phyloP scores from a whole-genome alignment of 2,113 vertebrate genomes.

The Vulpes vulpes region DNA sequence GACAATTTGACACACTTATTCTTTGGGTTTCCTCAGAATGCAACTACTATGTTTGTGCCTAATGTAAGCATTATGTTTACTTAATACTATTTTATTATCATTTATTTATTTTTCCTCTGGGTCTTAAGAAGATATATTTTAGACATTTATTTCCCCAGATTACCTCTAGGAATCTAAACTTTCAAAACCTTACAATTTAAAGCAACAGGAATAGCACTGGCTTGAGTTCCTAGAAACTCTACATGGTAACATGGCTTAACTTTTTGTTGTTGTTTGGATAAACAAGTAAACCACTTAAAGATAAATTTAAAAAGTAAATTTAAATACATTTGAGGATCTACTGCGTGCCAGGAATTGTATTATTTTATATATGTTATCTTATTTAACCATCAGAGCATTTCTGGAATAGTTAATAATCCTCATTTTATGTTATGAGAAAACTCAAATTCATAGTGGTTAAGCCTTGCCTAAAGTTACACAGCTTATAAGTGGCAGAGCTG shows the following conservation, averaged over 20 bases:
- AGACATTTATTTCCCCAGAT: not conserved
- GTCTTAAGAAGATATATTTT: not conserved
- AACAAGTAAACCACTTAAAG: not conserved
- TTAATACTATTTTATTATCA: not conserved
- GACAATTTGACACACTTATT: not conserved
- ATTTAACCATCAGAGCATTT: not conserved
- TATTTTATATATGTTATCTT: not conserved
- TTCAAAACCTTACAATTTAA: not conserved
- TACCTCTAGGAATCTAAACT: not conserved
- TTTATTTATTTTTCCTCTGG: not conserved
- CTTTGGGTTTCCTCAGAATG: not conserved
- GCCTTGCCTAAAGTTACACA: not conserved
- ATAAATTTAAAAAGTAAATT: not conserved
- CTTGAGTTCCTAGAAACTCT: conserved; percentile 2
- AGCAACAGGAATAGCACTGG: not conserved
- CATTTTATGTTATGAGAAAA: conserved; percentile 10
- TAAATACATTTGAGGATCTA: not conserved
- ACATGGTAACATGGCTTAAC: not conserved
- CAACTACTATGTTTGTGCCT: not conserved
- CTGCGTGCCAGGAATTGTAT: not conserved
- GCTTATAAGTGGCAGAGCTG: not conserved
- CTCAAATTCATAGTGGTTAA: conserved; percentile 18
- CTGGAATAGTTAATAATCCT: not conserved
- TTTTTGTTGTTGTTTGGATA: not conserved
- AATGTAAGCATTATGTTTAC: conserved; percentile 7